phyloP scores from a whole-genome alignment of 2,113 vertebrate species.

The Ptilorrhoa leucosticta region DNA sequence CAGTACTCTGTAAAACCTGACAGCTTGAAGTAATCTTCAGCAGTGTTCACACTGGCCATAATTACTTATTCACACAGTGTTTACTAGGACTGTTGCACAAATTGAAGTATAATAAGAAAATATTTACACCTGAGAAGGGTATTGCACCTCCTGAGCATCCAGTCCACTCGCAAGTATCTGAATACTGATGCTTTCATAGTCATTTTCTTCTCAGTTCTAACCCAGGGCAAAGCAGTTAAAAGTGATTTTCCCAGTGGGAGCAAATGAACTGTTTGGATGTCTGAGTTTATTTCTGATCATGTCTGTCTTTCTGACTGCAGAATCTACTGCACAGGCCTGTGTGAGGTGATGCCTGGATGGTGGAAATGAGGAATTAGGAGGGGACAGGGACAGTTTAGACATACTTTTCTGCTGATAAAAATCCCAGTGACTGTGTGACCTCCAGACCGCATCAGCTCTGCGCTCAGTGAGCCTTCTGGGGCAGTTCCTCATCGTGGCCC shows the following conservation, averaged over 20 bases:
- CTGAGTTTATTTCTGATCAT: not conserved
- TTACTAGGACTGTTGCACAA: not conserved
- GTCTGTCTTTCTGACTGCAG: not conserved
- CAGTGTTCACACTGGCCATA: accelerated
- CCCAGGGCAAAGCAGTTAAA: not conserved
- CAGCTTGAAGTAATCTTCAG: not conserved
- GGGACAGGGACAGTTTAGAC: not conserved
- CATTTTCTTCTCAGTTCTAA: not conserved
- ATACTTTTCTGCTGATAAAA: not conserved
- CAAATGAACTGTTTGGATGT: not conserved
- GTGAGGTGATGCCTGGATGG: not conserved
- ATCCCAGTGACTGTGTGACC: not conserved
- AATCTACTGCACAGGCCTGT: not conserved
- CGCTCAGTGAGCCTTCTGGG: not conserved
- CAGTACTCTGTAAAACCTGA: not conserved
- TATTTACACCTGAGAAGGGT: not conserved
- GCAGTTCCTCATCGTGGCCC: accelerated
- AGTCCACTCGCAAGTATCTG: not conserved
- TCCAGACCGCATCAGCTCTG: not conserved
- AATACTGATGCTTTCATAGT: not conserved
- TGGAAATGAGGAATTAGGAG: not conserved
- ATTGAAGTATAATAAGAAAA: not conserved
- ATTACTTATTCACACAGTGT: not conserved
- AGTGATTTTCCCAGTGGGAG: not conserved
- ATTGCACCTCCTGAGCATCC: not conserved